Percentiles rank a stretch among this genome's conserved stretches.
Evolutionary conservation across 2,888 invertebrate species (phyloP).

Genomic region (Calameuta filiformis): DNA sequence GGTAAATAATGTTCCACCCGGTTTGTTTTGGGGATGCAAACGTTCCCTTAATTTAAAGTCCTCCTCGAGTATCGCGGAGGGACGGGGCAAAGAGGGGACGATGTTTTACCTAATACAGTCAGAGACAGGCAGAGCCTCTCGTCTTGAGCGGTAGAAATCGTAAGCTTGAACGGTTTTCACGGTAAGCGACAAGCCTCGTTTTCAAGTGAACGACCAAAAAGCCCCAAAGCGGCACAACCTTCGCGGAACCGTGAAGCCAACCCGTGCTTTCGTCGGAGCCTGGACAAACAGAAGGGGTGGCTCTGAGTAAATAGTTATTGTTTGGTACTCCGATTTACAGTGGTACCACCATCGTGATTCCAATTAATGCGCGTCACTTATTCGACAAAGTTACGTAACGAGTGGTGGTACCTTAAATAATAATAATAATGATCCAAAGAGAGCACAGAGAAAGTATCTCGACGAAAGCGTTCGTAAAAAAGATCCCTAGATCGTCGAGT

Average conservation of each 20-base stretch:
- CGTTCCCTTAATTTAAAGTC: conserved; percentile 60
- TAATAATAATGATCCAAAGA: no score
- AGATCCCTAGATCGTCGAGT: no score
- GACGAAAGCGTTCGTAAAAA: no score
- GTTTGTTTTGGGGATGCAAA: conserved; percentile 59
- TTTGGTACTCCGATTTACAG: conserved; percentile 37
- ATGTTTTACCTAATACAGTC: not conserved
- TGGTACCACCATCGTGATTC: no score
- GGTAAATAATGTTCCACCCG: conserved; percentile 58
- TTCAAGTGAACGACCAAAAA: no score
- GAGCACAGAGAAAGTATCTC: no score
- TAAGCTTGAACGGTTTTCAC: not conserved
- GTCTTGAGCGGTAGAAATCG: conserved; percentile 9
- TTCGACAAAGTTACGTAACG: no score
- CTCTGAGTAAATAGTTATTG: conserved; percentile 62
- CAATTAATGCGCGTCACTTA: no score
- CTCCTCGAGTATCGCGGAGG: conserved; percentile 43
- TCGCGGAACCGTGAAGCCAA: conserved; percentile 22
- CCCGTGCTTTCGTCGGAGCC: conserved; percentile 44
- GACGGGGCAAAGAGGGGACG: not conserved
- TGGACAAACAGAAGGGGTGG: conserved; percentile 61
- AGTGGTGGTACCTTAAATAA: no score
- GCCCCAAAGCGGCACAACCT: conserved; percentile 5
- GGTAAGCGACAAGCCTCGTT: no score
- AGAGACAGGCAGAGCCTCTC: not conserved